Conservation (phyloP, 1,140 invertebrate species). For the Chionoecetes opilio region DNA sequence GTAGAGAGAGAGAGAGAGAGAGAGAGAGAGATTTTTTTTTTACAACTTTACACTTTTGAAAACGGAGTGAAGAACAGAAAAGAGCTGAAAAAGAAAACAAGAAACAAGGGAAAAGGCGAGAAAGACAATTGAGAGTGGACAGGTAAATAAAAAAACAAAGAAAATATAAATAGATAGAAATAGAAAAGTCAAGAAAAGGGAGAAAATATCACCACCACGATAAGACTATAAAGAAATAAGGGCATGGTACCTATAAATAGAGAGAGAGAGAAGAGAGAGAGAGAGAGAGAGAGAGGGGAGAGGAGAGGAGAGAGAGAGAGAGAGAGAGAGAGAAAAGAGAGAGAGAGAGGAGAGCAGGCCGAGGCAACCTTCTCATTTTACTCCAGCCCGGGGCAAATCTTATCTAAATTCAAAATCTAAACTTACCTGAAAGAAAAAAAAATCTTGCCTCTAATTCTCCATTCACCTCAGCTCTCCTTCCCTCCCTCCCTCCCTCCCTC, state of each 20-base stretch:
- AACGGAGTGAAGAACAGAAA: too few relatives aligned
- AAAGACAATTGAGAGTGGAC: too few relatives aligned
- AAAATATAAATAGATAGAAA: too few relatives aligned
- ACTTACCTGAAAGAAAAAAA: background rate
- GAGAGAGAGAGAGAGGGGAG: background rate
- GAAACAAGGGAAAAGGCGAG: too few relatives aligned
- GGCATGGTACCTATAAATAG: too few relatives aligned
- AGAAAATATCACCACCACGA: too few relatives aligned
- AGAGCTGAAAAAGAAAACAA: too few relatives aligned
- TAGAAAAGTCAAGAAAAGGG: too few relatives aligned
- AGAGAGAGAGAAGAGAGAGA: background rate
- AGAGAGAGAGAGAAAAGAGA: background rate
- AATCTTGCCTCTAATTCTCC: conserved; percentile 22
- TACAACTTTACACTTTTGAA: too few relatives aligned
- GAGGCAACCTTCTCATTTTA: conserved; percentile 20
- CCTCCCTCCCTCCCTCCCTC: background rate
- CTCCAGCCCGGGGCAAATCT: background rate
- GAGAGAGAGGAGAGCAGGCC: background rate
- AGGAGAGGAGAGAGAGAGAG: background rate
- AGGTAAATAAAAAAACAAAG: too few relatives aligned
- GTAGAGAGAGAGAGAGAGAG: background rate
- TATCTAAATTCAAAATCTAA: conserved; percentile 31
- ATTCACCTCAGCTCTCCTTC: conserved; percentile 17
- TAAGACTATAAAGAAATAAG: too few relatives aligned
- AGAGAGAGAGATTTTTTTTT: background rate